phyloP scores from a whole-genome alignment of 2,888 invertebrate species.

The Acronicta alni region DNA sequence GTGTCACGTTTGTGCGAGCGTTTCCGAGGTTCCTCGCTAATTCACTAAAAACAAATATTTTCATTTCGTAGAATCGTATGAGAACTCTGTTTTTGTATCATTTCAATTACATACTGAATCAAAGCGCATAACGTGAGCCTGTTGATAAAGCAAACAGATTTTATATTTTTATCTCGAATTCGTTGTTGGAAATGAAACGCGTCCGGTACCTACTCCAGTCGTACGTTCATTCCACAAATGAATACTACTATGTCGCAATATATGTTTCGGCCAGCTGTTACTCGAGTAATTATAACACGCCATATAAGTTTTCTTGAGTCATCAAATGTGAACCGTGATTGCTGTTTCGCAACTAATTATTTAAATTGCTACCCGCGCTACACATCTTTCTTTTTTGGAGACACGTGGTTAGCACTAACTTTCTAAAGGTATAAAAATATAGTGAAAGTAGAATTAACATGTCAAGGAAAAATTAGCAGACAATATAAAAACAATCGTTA shows the following conservation, averaged over 20 bases:
- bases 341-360: conserved; percentile 20
- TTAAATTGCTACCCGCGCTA: background rate
- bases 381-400: too few species aligned
- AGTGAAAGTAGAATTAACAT: too few species aligned
- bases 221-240: conserved; percentile 38
- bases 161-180: conserved; percentile 19
- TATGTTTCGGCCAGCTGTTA: conserved; percentile 50
- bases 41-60: conserved; percentile 7
- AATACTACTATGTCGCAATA: conserved; percentile 43
- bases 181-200: conserved; percentile 25
- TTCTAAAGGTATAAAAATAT: too few species aligned
- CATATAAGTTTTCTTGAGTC: conserved; percentile 47
- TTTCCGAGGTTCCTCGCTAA: background rate
- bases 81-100: conserved; percentile 3
- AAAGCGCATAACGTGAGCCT: conserved; percentile 4
- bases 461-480: too few species aligned
- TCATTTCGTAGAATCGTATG: conserved; percentile 1
- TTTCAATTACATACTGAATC: background rate
- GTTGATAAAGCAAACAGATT: conserved; percentile 11
- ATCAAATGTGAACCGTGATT: conserved; percentile 27
- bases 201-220: conserved; percentile 16
- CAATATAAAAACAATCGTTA: too few species aligned
- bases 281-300: conserved; percentile 48
- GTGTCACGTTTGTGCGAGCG: background rate
- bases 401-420: too few species aligned